Evolutionary conservation across 2,888 invertebrate species (phyloP), one percentile per base, ranked within the genome.

Genomic region (Omphaloscelis lunosa): DNA sequence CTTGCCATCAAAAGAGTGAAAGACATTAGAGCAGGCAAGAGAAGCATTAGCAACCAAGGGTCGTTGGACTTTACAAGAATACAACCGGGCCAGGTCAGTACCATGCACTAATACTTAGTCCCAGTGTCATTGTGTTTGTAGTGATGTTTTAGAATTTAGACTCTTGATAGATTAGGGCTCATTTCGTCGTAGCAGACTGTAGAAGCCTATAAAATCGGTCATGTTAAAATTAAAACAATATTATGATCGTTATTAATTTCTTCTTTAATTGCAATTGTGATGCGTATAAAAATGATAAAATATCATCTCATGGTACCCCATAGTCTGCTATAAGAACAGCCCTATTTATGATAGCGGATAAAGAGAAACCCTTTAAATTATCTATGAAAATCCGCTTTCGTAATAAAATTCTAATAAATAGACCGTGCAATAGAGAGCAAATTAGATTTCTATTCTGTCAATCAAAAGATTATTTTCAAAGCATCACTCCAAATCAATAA

Each of bases 1-100:
- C 97, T 99, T 92, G 99, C 99, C 82, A 99, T 99, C 90, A 99
- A 99, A 95, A 97, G 99, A 94, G 98, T 99, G 73, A 99, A 99
- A 95, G 99, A 99, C 93, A 98, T 99, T 80, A 97, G 98, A 89
- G 98, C 98, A 71, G 99, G 99, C 68, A 99, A 99, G 95, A 97
- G 98, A 77, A 97, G 95, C 95, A 97, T 95, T 94, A 97, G 94
- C 90, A 96, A 92, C 91, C 96, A 96, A 86, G 96, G 96, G 0
- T 96, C 96, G 0, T 83, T 96, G 86, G 96, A 96, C 91, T 96
- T 96, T 89, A 95, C 95, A 51, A 93, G 96, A 86, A 90, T 96
- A 93, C 95, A 95, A 72, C 94, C 95, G 0, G 95, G 96, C 81
- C 96, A 97, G 97, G 97, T 97, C 95, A 91, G 96, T 94, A 90